Evolutionary conservation across 92 coral and sea anemone genomes (phyloP).

Genomic region (Umimayanthus chanpuru): DNA sequence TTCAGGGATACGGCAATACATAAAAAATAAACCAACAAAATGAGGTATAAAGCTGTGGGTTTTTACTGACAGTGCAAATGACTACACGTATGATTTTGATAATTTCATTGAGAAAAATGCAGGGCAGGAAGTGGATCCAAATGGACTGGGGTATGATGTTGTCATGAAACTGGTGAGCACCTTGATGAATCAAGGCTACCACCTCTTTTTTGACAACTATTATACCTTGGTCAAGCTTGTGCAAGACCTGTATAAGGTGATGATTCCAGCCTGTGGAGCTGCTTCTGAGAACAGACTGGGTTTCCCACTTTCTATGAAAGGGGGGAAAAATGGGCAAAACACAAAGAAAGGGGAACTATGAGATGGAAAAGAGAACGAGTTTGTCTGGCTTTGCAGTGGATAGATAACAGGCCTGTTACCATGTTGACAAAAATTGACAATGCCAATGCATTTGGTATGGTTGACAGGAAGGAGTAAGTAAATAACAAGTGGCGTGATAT

Average conservation of each 20-base stretch:
- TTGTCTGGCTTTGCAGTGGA: conserved; percentile 65
- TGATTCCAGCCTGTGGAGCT: conserved; percentile 63
- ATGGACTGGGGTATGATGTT: conserved; percentile 59
- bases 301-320: conserved; percentile 58
- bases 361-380: conserved; percentile 63
- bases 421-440: conserved; percentile 48
- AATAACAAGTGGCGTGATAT: conserved; percentile 31
- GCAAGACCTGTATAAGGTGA: conserved; percentile 42
- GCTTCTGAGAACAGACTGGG: conserved; percentile 52
- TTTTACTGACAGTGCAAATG: conserved; percentile 55
- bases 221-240: conserved; percentile 38
- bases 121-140: conserved; percentile 31
- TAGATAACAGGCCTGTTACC: conserved; percentile 64
- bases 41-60: conserved; percentile 68
- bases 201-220: conserved; percentile 62
- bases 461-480: conserved; percentile 46
- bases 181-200: conserved; percentile 66
- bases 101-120: conserved; percentile 57
- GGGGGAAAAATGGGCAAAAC: conserved; percentile 49
- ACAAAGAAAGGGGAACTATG: conserved; percentile 51
- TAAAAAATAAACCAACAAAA: conserved; percentile 59
- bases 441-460: conserved; percentile 48
- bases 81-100: conserved; percentile 66
- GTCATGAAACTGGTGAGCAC: conserved; percentile 52
- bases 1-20: conserved; percentile 61